Base-by-base conservation (phyloP, 2,113 vertebrate species). In the Tupaia chinensis region DNA sequence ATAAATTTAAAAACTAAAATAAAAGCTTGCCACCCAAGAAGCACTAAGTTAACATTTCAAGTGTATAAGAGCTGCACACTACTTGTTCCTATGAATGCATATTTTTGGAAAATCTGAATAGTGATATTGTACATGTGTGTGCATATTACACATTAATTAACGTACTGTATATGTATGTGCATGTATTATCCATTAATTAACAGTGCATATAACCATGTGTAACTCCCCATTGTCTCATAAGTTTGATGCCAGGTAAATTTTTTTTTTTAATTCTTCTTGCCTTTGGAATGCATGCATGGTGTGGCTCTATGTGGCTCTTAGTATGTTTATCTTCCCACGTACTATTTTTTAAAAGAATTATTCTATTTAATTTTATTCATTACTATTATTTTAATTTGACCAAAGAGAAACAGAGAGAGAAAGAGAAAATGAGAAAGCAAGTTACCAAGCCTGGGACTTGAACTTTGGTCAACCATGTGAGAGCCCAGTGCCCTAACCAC, bases 11-110 rank as follows among this genome's bases (percentile, higher is more conserved):
- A 32, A 17, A 60, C 44, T 32, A 29, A 60, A 54, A 58, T 9
- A 87, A 53, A 15, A 16, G 44, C 54, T 15, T 79, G 80, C 74
- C 78, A 91, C n/a, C 70, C 60, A 91, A 93, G 79, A 89, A 89
- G 84, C 56, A 89, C 32, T 12, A 15, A 14, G 82, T 58, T 61
- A 95, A 95, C 20, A 58, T 20, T 69, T 96, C 74, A 85, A 86
- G 66, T 76, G 34, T 72, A 1, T 60, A 80, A 74, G 68, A 76
- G 8, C 16, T 95, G 13, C 85, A 92, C 82, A 29, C 61, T 90
- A 77, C 68, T 90, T 95, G 77, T 69, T 96, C 58, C n/a, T 93
- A 79, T 89, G 92, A 85, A 86, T n/a, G 8, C n/a, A n/a, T 44
- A 68, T 95, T 95, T 94, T 80, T 44, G 9, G 61, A 78, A 89